Percentiles rank a stretch among this genome's conserved stretches.
These are phyloP conservation scores for Ips nitidus DNA, from an alignment of 1,140 invertebrate genomes.

Conservation along the genomic window DNA sequence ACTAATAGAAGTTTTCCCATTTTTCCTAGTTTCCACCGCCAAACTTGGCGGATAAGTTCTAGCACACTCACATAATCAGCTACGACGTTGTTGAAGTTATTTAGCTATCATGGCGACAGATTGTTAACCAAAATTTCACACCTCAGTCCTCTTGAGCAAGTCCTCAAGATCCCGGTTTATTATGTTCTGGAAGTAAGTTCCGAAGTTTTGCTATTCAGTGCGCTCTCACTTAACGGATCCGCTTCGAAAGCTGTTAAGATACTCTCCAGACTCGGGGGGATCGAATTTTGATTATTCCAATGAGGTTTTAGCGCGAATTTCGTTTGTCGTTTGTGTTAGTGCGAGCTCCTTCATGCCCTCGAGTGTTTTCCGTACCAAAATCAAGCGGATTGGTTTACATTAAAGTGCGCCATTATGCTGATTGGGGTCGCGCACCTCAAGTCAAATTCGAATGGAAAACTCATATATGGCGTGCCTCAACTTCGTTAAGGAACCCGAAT, in stretches of 20 bases:
- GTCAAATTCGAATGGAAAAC: neutral
- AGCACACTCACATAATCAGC: conserved; percentile 11
- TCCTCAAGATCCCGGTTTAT: conserved; percentile 18
- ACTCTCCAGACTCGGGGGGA: neutral
- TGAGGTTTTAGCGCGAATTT: conserved; percentile 1
- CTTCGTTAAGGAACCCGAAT: neutral
- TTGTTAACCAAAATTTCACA: conserved; percentile 23
- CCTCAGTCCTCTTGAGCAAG: conserved; percentile 16
- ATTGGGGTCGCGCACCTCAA: neutral
- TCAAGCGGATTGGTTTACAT: neutral
- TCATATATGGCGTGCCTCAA: neutral
- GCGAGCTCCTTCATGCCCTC: neutral
- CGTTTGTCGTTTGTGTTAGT: neutral
- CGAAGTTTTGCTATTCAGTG: neutral
- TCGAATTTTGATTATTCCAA: conserved; percentile 10
- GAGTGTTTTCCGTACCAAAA: neutral
- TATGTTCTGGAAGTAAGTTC: conserved; percentile 19
- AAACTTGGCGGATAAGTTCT: conserved; percentile 3
- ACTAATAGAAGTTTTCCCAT: conserved; percentile 20
- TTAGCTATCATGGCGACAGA: conserved; percentile 19
- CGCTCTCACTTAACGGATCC: conserved; percentile 4
- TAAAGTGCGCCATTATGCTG: too few species aligned
- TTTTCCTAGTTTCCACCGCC: conserved; percentile 1
- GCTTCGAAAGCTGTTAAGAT: conserved; percentile 7
- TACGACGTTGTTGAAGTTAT: conserved; percentile 11